These are phyloP conservation scores for Drosophila willistoni DNA, from an alignment of 1,140 invertebrate species.

Conservation along the genomic window DNA sequence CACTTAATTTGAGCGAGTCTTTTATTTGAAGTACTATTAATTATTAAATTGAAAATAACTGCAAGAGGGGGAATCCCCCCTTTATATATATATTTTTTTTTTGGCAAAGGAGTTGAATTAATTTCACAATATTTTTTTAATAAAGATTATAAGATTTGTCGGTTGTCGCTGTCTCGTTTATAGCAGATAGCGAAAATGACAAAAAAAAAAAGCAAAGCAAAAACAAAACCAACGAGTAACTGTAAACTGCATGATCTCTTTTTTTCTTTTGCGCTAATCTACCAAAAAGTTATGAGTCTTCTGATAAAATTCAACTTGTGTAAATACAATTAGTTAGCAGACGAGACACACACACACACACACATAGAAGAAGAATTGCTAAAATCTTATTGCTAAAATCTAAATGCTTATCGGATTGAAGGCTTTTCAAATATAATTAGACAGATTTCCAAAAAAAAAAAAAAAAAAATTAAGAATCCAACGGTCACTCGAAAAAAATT, in stretches of 20 bases:
- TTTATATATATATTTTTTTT: no score
- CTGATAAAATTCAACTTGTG: constrained; percentile 1
- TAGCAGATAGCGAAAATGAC: background rate
- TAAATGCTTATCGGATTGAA: constrained; percentile 1
- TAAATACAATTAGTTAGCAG: constrained; percentile 5
- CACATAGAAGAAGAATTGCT: background rate
- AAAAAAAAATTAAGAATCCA: background rate
- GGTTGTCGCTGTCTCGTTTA: background rate
- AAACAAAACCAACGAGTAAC: background rate
- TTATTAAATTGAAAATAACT: no score
- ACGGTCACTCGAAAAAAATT: constrained; percentile 4
- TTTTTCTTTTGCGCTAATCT: background rate
- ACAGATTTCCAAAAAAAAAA: background rate
- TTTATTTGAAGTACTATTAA: no score
- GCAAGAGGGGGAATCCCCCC: no score
- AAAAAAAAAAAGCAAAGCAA: no score
- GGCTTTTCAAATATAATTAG: background rate
- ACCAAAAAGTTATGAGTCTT: constrained; percentile 13
- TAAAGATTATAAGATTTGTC: no score
- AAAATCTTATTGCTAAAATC: no score
- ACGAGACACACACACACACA: background rate
- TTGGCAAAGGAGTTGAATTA: no score
- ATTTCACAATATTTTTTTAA: no score
- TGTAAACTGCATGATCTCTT: constrained; percentile 3
- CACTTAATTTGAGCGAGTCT: no score